Base-by-base conservation (phyloP, 2,113 vertebrate species). In the Paradoxurus hermaphroditus region DNA sequence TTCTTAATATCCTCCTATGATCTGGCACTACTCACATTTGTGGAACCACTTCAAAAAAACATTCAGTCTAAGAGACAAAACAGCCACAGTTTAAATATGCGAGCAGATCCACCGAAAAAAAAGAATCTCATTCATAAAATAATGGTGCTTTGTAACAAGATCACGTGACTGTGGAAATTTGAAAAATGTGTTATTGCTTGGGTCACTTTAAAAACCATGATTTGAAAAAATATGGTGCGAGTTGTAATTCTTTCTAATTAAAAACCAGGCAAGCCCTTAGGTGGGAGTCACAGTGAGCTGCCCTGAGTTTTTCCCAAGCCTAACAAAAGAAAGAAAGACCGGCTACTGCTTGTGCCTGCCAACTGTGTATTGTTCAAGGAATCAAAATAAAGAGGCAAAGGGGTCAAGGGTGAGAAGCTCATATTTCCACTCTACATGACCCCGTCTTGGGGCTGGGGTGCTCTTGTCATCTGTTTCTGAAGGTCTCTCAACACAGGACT, bases 381-480 rank as follows among this genome's bases (percentile, higher is more conserved):
- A 98, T 98, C 94, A 97, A 98, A 99, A 99, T 98, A 98, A 99
- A 99, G 98, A 98, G 98, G 98, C 98, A 96, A 88, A 82, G 90
- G 79, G 98, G 98, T 98, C 98, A 98, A 97, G 95, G 98, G 98
- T 99, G 97, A 98, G 63, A 98, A 98, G 98, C 98, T 98, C 98
- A 98, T 98, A 98, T 99, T 99, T 98, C 98, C 98, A 98, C 98
- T 98, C 98, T 98, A 92, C 98, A 98, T 98, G 98, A 98, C 98
- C 98, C 98, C 92, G 93, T 98, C 98, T 98, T 88, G 27, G 88
- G 97, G 97, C 97, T 97, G 95, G 98, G 96, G 68, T 98, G 93
- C 92, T 98, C 98, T 98, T 98, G 84, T 98, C 98, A 98, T 98
- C 97, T 98, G 97, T 98, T 98, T 98, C 98, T 98, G 97, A 98